Base-by-base conservation (phyloP, 2,113 vertebrate genomes). In the Podocnemis expansa region DNA sequence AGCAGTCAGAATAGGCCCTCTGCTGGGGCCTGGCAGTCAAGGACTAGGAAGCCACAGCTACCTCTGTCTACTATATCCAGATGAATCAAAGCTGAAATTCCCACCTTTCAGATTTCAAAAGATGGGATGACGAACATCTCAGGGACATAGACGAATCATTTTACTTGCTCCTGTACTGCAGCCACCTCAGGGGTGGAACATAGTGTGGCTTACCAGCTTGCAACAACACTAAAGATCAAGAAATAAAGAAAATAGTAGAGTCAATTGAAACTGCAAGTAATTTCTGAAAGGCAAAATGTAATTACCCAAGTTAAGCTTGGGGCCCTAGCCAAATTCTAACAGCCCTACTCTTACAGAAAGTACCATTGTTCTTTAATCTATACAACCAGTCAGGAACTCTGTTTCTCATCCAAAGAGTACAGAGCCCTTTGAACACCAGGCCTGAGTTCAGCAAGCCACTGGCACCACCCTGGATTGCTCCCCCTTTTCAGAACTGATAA, bases 351-450 rank as follows among this genome's bases (percentile, higher is more conserved):
- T 78, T 85, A 80, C 75, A 56, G 90, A 87, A 85, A 93, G 45
- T 49, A 47, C 79, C 25, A 82, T n/a, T 63, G 85, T 89, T 92
- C 85, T 87, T 54, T 85, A 93, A 92, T 79, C 63, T 83, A 60
- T 82, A 25, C 14, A 43, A 22, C 84, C 92, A 82, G 89, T 45
- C 80, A 82, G 41, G 47, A 91, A 43, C 47, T 87, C 84, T 47
- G 91, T 47, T 78, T 38, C 78, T 94, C 80, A 85, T 67, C 21
- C 6, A 49, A 84, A 14, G 34, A 95, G n/a, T 1, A 3, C n/a
- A 51, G 91, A 78, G 58, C 76, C 88, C 78, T 78, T 92, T 83
- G 49, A 92, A 96, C 43, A 58, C 38, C 90, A 92, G 47, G 41
- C 85, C 93, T 93, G 87, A 93, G 91, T 56, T 94, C 2, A 0